These are phyloP conservation scores for Psix sp. DNA, from an alignment of 1,140 invertebrate species.

Conservation along the genomic window DNA sequence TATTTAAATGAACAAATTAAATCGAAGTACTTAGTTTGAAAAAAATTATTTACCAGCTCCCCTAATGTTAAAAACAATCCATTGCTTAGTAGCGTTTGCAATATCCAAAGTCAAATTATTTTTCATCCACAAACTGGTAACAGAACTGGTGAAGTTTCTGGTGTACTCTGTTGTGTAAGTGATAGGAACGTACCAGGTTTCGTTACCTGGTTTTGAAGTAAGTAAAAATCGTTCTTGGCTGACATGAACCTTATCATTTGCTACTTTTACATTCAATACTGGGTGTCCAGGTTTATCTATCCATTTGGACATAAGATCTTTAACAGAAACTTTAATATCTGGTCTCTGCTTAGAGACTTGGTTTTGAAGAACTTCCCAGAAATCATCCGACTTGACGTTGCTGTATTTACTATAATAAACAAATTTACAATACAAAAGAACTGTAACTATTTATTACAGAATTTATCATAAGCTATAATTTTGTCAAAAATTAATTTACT, in stretches of 20 bases:
- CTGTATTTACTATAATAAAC: conserved; percentile 36
- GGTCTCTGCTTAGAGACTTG: conserved; percentile 68
- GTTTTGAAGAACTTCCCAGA: conserved; percentile 80
- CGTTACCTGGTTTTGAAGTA: conserved; percentile 4
- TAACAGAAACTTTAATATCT: conserved; percentile 63
- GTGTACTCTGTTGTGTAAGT: conserved; percentile 77
- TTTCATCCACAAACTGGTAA: conserved; percentile 74
- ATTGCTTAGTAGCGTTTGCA: conserved; percentile 73
- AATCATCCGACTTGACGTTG: conserved; percentile 75
- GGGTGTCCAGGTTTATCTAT: conserved; percentile 86
- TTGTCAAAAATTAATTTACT: conserved; percentile 64
- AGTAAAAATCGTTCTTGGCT: conserved; percentile 72
- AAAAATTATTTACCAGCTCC: conserved; percentile 80
- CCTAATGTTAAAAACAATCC: conserved; percentile 84
- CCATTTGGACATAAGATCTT: conserved; percentile 83
- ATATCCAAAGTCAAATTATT: conserved; percentile 55
- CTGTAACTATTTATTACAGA: no score
- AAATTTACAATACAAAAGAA: not conserved
- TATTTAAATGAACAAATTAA: conserved; percentile 70
- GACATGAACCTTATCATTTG: conserved; percentile 21
- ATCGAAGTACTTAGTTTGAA: conserved; percentile 43
- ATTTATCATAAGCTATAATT: conserved; percentile 1
- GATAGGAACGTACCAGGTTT: conserved; percentile 81
- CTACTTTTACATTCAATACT: conserved; percentile 75
- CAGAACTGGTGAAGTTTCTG: conserved; percentile 77